phyloP scores from a whole-genome alignment of 2,888 invertebrate genomes.

The Argyra leucocephala region DNA sequence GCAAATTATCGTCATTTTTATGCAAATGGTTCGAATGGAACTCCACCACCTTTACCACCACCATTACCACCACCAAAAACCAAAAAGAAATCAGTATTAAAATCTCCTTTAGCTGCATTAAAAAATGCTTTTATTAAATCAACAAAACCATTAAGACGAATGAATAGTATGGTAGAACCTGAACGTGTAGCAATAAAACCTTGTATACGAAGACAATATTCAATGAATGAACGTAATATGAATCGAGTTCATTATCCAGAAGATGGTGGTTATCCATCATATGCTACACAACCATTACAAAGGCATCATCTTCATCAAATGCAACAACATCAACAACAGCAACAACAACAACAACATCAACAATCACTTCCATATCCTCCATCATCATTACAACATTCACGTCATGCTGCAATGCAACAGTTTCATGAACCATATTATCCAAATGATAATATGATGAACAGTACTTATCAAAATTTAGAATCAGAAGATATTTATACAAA shows the following conservation, averaged over 20 bases:
- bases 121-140: constrained; percentile 42
- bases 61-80: constrained; percentile 37
- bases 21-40: constrained; percentile 10
- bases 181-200: constrained; percentile 35
- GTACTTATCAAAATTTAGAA: constrained; percentile 41
- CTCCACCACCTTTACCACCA: constrained; percentile 27
- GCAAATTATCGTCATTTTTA: constrained; percentile 21
- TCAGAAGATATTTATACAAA: constrained; percentile 42
- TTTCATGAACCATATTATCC: constrained; percentile 24
- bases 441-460: constrained; percentile 35
- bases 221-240: constrained; percentile 41
- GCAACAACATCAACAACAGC: constrained; percentile 25
- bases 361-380: constrained; percentile 21
- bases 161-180: constrained; percentile 43
- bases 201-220: constrained; percentile 38
- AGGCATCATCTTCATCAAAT: constrained; percentile 11
- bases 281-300: constrained; percentile 10
- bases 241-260: constrained; percentile 40
- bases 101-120: constrained; percentile 39
- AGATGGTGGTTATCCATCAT: constrained; percentile 23
- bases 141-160: constrained; percentile 39
- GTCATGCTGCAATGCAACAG: constrained; percentile 12
- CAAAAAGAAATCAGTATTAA: constrained; percentile 42
- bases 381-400: not conserved
- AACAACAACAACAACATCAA: constrained; percentile 19